Evolutionary conservation across 1,140 invertebrate species (phyloP), one percentile per base, ranked within the genome.

Genomic region (Pseudobourletiella spinata): DNA sequence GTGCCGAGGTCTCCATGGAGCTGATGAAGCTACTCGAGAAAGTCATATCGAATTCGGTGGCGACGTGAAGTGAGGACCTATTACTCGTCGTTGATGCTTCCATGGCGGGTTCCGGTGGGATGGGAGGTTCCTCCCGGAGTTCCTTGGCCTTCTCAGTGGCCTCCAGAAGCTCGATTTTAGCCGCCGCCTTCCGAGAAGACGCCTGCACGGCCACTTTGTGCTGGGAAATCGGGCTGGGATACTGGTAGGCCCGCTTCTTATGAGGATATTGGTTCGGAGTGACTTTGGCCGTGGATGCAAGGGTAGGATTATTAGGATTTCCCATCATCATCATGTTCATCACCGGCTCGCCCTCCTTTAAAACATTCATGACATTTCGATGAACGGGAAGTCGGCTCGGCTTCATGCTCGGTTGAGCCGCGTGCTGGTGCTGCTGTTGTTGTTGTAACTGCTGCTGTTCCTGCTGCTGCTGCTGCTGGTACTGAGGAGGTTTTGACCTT

Each of bases 1-100:
- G 59, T 3, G 26, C 51, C 3, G 67, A 68, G 16, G 42, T 62
- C 57, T 69, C 67, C 67, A 69, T 69, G 0, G 67, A 69, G 46
- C 64, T 66, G 1, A 69, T 30, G 4, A 66, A 57, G 50, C 61
- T 64, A 44, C 61, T 62, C 1, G 58, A 59, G 29, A 64, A 64
- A 6, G 60, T 64, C 15, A 30, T 59, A 26, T 69, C 64, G 20
- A 65, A 42, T 8, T 66, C 64, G 42, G 55, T 66, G 15, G 67
- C 64, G 16, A 69, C 67, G 57, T 69, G 67, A 0, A 69, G 56
- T 14, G 63, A 66, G 22, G 64, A 66, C 3, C 54, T 24, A 46
- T 69, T 69, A 22, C 64, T 66, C 11, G 39, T 51, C 15, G 54
- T 52, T 28, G 58, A 65, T 3, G 18, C 22, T 4, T 58, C 59